Evolutionary conservation across 2,797 vertebrate species (phyloP), one percentile per base, ranked within the genome.

Genomic region (Schizopygopsis pylzovi): DNA sequence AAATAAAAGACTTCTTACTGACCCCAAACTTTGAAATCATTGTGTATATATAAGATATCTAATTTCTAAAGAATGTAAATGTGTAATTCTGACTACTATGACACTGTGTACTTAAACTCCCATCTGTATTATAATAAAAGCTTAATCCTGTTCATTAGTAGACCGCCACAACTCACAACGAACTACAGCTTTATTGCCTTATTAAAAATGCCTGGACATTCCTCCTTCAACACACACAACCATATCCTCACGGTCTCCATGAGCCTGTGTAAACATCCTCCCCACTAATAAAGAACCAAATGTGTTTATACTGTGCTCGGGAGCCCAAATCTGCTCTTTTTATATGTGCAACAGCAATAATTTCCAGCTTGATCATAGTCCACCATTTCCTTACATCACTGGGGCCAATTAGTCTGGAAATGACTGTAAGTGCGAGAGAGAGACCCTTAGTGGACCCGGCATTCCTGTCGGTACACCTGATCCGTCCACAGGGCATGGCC

Each of bases 401-500:
- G 89, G 89, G 91, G 91, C 77, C 80, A 81, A 67, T 67, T 87
- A 92, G 78, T 89, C 87, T 86, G 87, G 90, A 80, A 81, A 56
- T 39, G 28, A 84, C 71, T 78, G 10, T 22, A 73, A 63, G 18
- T 16, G 39, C 13, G 22, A 83, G 72, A 71, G 52, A 56, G 85
- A 87, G 79, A 76, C 83, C 85, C 75, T 25, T 16, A 85, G 90
- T 45, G 87, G 87, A 90, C 89, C 88, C 87, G 39, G 88, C 90
- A 91, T 92, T 93, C 92, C 90, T 86, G 80, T 73, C 33, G 4
- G 54, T 87, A 85, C 87, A 93, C 90, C 82, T 83, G 91, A 93
- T 92, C 90, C 81, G 56, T 87, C 77, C 39, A 61, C 63, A 79
- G 67, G 12, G 52, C 52, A 43, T 10, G 41, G 41, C 41, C 41